Base-by-base conservation (phyloP, 2,888 invertebrate species). In the Sarcophaga carnaria region DNA sequence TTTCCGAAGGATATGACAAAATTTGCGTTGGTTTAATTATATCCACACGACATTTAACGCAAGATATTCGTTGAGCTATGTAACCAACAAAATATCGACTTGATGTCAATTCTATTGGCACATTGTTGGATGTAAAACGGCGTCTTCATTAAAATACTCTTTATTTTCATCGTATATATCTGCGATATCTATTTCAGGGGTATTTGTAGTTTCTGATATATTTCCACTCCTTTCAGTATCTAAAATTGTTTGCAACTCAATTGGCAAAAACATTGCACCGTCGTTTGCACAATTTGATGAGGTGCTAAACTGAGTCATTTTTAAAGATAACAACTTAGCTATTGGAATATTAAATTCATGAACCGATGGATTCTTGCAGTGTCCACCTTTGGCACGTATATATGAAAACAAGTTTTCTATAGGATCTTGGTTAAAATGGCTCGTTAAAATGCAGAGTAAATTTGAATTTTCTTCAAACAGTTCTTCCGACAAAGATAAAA, bases 371-470 rank as follows among this genome's bases (percentile, higher is more conserved):
- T 85, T 79, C 64, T 60, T 80, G 59, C 75, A 70, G 66, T 80
- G 69, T 22, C 22, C 22, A 10, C 80, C 76, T 63, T 85, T 76
- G 22, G 76, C 85, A 45, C 85, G 75, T 60, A 77, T 60, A 69
- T 64, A 70, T 37, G 74, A 79, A 79, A 84, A 76, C 27, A 59
- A 22, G 47, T 80, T 84, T 84, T 84, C 74, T 49, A 80, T 25
- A n/a, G 83, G 64, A 69, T 78, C 72, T 66, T 83, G 79, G 47
- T 80, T 80, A 62, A 84, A 80, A 17, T 69, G 80, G 54, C 80
- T 70, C 20, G 84, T 84, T 69, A 84, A 69, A 60, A 84, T 59
- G 20, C 67, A 70, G 5, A 72, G 10, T 20, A 63, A 20, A 60
- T 81, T 60, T 14, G 54, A 14, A 25, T 82, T 76, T 70, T 76